Evolutionary conservation across 1,140 invertebrate genomes (phyloP), one percentile per base, ranked within the genome.

Genomic region (Diachasma alloeum): DNA sequence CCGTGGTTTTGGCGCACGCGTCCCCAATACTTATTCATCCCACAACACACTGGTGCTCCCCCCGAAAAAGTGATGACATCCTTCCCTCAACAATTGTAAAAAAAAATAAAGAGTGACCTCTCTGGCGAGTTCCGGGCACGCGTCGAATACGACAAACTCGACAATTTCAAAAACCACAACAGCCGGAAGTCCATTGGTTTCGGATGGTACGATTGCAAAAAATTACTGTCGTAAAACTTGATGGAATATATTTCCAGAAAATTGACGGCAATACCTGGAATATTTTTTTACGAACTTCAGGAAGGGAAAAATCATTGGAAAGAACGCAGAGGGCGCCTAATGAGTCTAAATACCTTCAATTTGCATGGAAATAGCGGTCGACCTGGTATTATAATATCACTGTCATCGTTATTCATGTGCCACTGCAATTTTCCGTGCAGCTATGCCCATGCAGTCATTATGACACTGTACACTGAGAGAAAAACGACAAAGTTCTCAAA

Each of bases 1-100:
- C 82, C 80, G 84, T 79, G 84, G 85, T 87, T 85, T 83, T 69
- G 63, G 67, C 44, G 56, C 75, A 72, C 75, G 75, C 56, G 68
- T 37, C 31, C 37, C 15, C 44, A 17, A 53, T 56, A 39, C 36
- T 63, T 31, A 63, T 63, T 63, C 59, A 24, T 63, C 59, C 59
- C 24, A 19, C 22, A 26, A 10, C 59, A 63, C 22, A 63, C 22
- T 26, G 59, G 19, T 13, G 1, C 26, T 4, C 19, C 22, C n/a
- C 15, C 15, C 15, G 6, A 26, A 63, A 63, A 63, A 63, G 24
- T 15, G 59, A 63, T 31, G 59, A 63, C 59, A 26, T 26, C 24
- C 59, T 63, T 63, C 11, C 59, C 6, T 63, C 59, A 63, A 13
- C 59, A 63, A 31, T 63, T 26, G 59, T 8, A 63, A 11, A 8